phyloP scores from a whole-genome alignment of 2,888 invertebrate genomes.

The Mactromeris polynyma region DNA sequence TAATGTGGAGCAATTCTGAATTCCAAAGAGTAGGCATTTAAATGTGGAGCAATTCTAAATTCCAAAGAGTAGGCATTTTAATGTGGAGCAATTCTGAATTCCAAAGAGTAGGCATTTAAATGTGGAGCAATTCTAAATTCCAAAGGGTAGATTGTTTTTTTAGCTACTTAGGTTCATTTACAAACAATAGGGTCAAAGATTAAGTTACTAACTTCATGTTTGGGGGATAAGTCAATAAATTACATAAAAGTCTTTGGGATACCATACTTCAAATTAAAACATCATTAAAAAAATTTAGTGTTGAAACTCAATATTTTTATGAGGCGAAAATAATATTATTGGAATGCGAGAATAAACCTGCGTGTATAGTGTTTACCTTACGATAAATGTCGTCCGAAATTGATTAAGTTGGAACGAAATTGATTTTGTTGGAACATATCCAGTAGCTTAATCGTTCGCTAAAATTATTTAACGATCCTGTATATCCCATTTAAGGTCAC shows the following conservation, averaged over 20 bases:
- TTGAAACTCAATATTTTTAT: constrained; percentile 26
- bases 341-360: not conserved
- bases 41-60: no score
- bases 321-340: constrained; percentile 6
- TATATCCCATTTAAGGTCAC: constrained; percentile 26
- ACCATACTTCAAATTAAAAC: constrained; percentile 18
- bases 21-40: no score
- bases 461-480: constrained; percentile 33
- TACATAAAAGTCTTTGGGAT: constrained; percentile 13
- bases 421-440: constrained; percentile 15
- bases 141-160: not conserved
- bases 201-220: not conserved
- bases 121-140: not conserved
- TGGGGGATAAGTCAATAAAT: not conserved
- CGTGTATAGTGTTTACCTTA: not conserved
- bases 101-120: no score
- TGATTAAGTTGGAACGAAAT: constrained; percentile 28
- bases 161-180: not conserved
- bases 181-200: not conserved
- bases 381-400: constrained; percentile 29
- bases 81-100: no score
- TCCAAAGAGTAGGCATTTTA: no score
- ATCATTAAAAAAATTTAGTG: constrained; percentile 7
- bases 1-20: no score
- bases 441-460: constrained; percentile 11